Evolutionary conservation across 2,888 invertebrate genomes (phyloP).

Genomic region (Drosophila atripex): DNA sequence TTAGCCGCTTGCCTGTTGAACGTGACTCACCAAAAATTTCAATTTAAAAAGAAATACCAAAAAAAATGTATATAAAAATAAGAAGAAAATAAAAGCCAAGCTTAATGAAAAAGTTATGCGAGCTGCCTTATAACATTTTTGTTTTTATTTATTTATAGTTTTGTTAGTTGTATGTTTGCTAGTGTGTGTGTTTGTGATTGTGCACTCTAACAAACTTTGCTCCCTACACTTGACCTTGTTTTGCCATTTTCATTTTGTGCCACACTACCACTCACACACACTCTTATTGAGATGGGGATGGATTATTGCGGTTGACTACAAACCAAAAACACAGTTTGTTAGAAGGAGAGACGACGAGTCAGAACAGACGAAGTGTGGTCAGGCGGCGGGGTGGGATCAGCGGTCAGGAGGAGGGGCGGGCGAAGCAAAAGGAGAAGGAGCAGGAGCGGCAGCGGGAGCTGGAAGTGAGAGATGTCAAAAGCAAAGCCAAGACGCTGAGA

Average conservation of each 20-base stretch:
- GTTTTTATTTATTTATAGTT: conserved; percentile 19
- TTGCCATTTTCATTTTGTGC: conserved; percentile 73
- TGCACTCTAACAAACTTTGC: conserved; percentile 76
- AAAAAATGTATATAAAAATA: too few species aligned
- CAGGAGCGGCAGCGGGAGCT: background rate
- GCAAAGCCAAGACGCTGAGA: conserved; percentile 51
- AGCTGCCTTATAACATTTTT: conserved; percentile 41
- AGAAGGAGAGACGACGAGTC: conserved; percentile 7
- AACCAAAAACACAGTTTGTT: conserved; percentile 36
- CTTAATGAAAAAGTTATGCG: conserved; percentile 65
- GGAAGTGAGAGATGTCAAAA: conserved; percentile 30
- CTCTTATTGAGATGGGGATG: conserved; percentile 27
- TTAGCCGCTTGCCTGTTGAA: conserved; percentile 59
- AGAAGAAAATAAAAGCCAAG: conserved; percentile 1
- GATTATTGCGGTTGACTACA: conserved; percentile 42
- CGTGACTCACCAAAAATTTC: conserved; percentile 58
- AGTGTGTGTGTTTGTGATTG: conserved; percentile 37
- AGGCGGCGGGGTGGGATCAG: background rate
- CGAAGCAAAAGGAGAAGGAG: background rate
- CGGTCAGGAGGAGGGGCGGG: too few species aligned
- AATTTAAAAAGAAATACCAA: conserved; percentile 23
- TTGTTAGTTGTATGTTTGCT: background rate
- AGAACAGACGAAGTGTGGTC: background rate
- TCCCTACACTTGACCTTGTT: conserved; percentile 79
- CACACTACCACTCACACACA: conserved; percentile 37